Conservation (phyloP, 2,113 vertebrate species). For the Myiopsitta monachus region DNA sequence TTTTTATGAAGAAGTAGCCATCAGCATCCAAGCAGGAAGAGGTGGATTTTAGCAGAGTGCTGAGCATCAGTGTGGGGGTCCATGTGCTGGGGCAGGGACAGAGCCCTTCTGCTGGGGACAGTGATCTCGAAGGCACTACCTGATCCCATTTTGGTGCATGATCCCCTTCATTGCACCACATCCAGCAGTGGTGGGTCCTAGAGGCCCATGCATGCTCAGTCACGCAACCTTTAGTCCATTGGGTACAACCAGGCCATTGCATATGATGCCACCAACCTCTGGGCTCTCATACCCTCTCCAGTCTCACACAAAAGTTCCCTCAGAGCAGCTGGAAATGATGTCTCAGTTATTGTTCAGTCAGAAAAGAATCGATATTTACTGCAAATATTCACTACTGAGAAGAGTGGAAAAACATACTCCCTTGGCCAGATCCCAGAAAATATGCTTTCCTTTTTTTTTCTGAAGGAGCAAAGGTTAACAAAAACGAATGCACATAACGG, state of each 20-base stretch:
- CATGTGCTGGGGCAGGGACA: not conserved
- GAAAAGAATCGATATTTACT: rapidly evolving
- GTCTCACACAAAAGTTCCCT: not conserved
- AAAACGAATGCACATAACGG: not conserved
- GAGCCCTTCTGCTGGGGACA: not conserved
- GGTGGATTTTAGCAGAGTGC: not conserved
- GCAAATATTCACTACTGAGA: not conserved
- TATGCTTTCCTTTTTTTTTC: not conserved
- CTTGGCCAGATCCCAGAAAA: not conserved
- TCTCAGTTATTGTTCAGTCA: not conserved
- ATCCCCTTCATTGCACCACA: not conserved
- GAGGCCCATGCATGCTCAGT: rapidly evolving
- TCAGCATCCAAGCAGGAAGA: not conserved
- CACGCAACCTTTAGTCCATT: rapidly evolving
- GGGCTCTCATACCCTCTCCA: rapidly evolving
- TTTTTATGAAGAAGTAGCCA: not conserved
- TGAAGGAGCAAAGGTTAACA: not conserved
- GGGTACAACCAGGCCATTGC: not conserved
- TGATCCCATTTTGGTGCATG: not conserved
- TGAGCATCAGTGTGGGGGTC: not conserved
- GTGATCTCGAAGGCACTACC: not conserved
- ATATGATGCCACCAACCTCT: rapidly evolving
- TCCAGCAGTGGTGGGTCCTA: not conserved
- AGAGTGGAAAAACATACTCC: not conserved
- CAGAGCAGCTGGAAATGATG: not conserved